Evolutionary conservation across 1,140 invertebrate genomes (phyloP).

Genomic region (Sitodiplosis mosellana): DNA sequence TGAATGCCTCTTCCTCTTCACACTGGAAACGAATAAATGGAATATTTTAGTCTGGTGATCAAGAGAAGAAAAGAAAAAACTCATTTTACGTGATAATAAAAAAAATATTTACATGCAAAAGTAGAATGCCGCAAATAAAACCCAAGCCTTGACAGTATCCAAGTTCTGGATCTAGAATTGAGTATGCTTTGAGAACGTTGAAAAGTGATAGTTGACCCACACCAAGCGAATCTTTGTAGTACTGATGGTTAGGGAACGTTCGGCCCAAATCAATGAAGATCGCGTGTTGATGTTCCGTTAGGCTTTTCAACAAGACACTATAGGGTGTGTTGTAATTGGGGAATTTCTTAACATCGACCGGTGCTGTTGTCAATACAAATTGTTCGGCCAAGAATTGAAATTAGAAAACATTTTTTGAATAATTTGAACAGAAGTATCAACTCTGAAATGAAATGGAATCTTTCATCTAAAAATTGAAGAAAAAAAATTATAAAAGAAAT

Average conservation of each 20-base stretch:
- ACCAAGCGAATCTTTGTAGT: constrained; percentile 71
- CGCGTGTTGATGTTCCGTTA: constrained; percentile 88
- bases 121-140: constrained; percentile 81
- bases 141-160: constrained; percentile 92
- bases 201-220: constrained; percentile 84
- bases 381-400: constrained; percentile 73
- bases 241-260: constrained; percentile 87
- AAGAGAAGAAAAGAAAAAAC: not conserved
- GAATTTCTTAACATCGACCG: constrained; percentile 44
- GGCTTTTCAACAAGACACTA: constrained; percentile 58
- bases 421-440: too few relatives aligned
- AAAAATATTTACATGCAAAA: constrained; percentile 65
- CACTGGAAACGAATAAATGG: constrained; percentile 39
- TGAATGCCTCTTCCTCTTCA: constrained; percentile 76
- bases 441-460: too few relatives aligned
- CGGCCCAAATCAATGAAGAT: constrained; percentile 71
- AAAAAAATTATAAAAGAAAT: too few relatives aligned
- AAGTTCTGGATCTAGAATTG: constrained; percentile 79
- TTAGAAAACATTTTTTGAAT: too few relatives aligned
- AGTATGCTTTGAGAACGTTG: constrained; percentile 91
- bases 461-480: too few relatives aligned
- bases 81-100: not conserved
- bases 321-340: constrained; percentile 65
- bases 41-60: not conserved
- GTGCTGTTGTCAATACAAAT: constrained; percentile 46